Percentiles rank a stretch among this genome's conserved stretches.
Evolutionary conservation across 2,888 invertebrate species (phyloP).

Genomic region (Drosophila limbata): DNA sequence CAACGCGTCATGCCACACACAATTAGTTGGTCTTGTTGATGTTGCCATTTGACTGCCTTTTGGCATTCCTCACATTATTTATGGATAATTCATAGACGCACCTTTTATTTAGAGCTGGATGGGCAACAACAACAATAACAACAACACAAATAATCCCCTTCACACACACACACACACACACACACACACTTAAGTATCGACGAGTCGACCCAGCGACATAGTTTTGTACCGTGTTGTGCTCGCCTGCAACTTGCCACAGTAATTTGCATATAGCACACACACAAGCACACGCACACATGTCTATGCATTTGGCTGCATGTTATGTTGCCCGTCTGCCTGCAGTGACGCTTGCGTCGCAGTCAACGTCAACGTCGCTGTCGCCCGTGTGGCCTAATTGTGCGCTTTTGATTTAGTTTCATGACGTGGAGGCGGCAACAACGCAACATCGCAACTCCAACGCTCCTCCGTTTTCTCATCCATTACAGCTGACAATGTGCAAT

Average conservation of each 20-base stretch:
- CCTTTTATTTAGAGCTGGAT: constrained; percentile 53
- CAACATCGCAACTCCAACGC: constrained; percentile 15
- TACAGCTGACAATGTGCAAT: constrained; percentile 44
- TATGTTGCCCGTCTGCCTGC: constrained; percentile 40
- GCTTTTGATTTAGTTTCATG: constrained; percentile 75
- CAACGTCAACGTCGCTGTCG: constrained; percentile 17
- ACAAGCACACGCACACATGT: constrained; percentile 23
- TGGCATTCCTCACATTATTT: constrained; percentile 46
- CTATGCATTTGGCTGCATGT: constrained; percentile 36
- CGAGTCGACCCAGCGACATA: constrained; percentile 73
- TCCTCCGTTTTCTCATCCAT: background rate
- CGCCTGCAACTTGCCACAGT: constrained; percentile 66
- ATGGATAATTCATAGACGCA: constrained; percentile 70
- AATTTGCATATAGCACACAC: constrained; percentile 64
- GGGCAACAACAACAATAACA: constrained; percentile 36
- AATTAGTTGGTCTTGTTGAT: constrained; percentile 44
- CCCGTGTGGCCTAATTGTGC: constrained; percentile 80
- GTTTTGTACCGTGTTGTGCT: constrained; percentile 60
- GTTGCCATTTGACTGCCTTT: constrained; percentile 59
- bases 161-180: constrained; percentile 6
- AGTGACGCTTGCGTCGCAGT: constrained; percentile 27
- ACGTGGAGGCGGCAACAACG: constrained; percentile 37
- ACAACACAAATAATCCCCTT: constrained; percentile 3
- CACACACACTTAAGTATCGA: constrained; percentile 33
- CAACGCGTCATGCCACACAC: constrained; percentile 22